A percentile compares a stretch with the other conserved stretches of the same genome.
Evolutionary conservation across 1,140 invertebrate genomes (phyloP).

Genomic region (Drosophila cardini): DNA sequence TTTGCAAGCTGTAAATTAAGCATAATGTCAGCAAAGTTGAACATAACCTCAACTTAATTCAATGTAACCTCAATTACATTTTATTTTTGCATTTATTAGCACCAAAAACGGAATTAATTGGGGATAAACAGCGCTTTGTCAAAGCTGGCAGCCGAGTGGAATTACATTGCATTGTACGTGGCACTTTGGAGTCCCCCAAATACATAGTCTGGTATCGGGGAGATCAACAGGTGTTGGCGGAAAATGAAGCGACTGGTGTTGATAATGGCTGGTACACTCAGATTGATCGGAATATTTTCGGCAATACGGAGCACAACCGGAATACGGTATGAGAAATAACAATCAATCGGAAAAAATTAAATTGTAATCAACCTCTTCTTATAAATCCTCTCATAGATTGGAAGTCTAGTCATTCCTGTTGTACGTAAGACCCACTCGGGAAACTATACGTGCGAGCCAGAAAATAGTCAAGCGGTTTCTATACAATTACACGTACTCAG

Average conservation of each 20-base stretch:
- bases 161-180: constrained; percentile 87
- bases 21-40: neutral
- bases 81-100: constrained; percentile 31
- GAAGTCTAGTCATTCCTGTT: constrained; percentile 89
- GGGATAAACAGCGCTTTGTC: constrained; percentile 86
- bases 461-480: constrained; percentile 73
- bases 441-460: constrained; percentile 75
- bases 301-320: constrained; percentile 69
- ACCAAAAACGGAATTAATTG: constrained; percentile 86
- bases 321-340: constrained; percentile 53
- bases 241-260: constrained; percentile 55
- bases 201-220: constrained; percentile 88
- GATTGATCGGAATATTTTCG: constrained; percentile 74
- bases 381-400: constrained; percentile 51
- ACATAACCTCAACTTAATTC: neutral
- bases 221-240: constrained; percentile 87
- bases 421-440: constrained; percentile 76
- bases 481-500: constrained; percentile 78
- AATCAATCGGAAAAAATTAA: neutral
- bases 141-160: constrained; percentile 87
- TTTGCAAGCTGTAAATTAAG: neutral
- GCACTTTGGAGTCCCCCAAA: constrained; percentile 86
- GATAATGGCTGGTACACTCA: constrained; percentile 71
- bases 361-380: neutral
- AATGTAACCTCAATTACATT: neutral